Evolutionary conservation across 2,797 vertebrate species (phyloP).

Genomic region (Sebastes steindachneri): DNA sequence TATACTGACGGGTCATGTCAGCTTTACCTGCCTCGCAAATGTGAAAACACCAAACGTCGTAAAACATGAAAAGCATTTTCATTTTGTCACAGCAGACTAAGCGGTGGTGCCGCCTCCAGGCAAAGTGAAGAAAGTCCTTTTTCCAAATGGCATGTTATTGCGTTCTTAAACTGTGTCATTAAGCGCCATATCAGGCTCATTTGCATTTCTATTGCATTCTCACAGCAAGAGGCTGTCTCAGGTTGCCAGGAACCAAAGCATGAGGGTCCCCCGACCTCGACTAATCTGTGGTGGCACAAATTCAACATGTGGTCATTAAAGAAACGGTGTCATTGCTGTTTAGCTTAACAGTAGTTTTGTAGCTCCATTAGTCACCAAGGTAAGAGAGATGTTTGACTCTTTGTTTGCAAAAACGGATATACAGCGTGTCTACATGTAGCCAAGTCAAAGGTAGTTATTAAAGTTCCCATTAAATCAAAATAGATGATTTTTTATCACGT

Average conservation of each 20-base stretch:
- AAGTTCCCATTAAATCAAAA: background rate
- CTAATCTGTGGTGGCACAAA: background rate
- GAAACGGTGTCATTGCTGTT: background rate
- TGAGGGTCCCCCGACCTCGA: background rate
- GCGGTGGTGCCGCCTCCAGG: conserved; percentile 5
- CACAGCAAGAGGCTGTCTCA: background rate
- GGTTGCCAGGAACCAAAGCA: background rate
- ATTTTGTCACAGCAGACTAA: conserved; percentile 41
- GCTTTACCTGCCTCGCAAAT: background rate
- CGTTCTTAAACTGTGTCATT: conserved; percentile 30
- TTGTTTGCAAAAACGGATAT: background rate
- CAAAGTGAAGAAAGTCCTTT: conserved; percentile 21
- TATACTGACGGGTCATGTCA: background rate
- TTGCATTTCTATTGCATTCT: conserved; percentile 43
- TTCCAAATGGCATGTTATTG: conserved; percentile 42
- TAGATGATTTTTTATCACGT: background rate
- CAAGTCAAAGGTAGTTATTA: background rate
- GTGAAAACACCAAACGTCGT: conserved; percentile 7
- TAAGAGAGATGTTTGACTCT: background rate
- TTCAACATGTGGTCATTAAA: conserved; percentile 6
- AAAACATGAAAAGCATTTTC: conserved; percentile 8
- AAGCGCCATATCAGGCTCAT: conserved; percentile 7
- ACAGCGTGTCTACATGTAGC: background rate
- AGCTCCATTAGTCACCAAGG: background rate
- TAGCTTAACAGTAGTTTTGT: background rate